Conservation (phyloP, 2,113 vertebrate genomes). For the Sturnus vulgaris region DNA sequence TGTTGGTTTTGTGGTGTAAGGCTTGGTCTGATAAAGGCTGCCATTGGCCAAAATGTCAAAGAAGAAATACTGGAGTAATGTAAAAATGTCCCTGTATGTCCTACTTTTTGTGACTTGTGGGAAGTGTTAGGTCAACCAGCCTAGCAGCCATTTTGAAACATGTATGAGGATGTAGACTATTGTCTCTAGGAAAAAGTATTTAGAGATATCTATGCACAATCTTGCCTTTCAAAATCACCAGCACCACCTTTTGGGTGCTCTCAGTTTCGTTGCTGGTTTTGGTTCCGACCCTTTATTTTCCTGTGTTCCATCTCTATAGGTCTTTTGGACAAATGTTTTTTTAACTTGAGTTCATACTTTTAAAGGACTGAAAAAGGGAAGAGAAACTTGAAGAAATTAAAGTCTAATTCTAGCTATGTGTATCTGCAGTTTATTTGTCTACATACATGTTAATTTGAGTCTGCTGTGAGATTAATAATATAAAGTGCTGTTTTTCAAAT, state of each 20-base stretch:
- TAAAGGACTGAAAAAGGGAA: background rate
- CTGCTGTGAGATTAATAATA: too few relatives aligned
- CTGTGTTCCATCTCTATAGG: background rate
- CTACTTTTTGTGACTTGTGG: background rate
- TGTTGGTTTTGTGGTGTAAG: background rate
- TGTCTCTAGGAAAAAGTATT: background rate
- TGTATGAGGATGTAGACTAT: background rate
- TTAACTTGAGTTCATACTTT: background rate
- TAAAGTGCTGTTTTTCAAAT: too few relatives aligned
- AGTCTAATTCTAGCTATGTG: too few relatives aligned
- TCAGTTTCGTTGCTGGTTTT: background rate
- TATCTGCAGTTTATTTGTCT: too few relatives aligned
- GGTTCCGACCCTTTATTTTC: background rate
- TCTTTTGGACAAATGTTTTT: background rate
- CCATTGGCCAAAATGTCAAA: background rate
- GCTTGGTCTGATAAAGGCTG: background rate
- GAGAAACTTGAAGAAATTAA: too few relatives aligned
- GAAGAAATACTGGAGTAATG: background rate
- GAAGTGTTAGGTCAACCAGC: background rate
- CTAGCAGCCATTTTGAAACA: background rate
- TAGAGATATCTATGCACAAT: background rate
- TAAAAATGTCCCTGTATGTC: background rate
- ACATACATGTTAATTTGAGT: too few relatives aligned
- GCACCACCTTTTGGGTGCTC: accelerated
- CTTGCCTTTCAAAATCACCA: background rate